Percentiles rank a stretch among this genome's conserved stretches.
Evolutionary conservation across 2,113 vertebrate species (phyloP).

Genomic region (Boleophthalmus pectinirostris): DNA sequence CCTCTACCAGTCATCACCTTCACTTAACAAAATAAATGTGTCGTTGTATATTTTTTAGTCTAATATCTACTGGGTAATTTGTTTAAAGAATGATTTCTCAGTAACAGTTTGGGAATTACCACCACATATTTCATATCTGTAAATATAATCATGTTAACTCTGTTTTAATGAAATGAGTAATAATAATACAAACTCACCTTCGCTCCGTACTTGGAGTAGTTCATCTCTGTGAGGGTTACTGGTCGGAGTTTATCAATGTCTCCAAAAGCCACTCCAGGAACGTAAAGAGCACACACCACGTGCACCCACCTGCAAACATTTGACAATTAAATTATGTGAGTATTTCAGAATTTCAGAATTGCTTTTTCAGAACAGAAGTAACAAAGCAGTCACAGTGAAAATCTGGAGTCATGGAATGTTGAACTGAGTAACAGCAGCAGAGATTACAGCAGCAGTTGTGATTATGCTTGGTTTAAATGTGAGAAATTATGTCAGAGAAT

Average conservation of each 20-base stretch:
- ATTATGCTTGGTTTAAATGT: slow-evolving; percentile 20
- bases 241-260: slow-evolving; percentile 97
- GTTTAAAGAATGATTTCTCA: too few relatives aligned
- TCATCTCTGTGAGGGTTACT: slow-evolving; percentile 98
- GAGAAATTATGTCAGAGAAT: slow-evolving; percentile 42
- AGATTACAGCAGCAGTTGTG: slow-evolving; percentile 21
- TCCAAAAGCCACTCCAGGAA: slow-evolving; percentile 97
- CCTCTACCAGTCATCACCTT: too few relatives aligned
- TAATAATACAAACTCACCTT: slow-evolving; percentile 79
- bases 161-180: too few relatives aligned
- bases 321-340: neutral
- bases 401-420: neutral
- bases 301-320: slow-evolving; percentile 90
- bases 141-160: too few relatives aligned
- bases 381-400: neutral
- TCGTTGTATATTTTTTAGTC: too few relatives aligned
- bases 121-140: too few relatives aligned
- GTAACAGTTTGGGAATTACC: too few relatives aligned
- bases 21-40: too few relatives aligned
- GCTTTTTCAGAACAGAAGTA: neutral
- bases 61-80: too few relatives aligned
- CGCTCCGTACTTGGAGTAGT: slow-evolving; percentile 97
- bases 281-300: slow-evolving; percentile 97
- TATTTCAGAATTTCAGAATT: neutral
- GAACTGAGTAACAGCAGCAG: neutral